Evolutionary conservation across 2,113 vertebrate species (phyloP), one percentile per base, ranked within the genome.

Genomic region (Clupea harengus): DNA sequence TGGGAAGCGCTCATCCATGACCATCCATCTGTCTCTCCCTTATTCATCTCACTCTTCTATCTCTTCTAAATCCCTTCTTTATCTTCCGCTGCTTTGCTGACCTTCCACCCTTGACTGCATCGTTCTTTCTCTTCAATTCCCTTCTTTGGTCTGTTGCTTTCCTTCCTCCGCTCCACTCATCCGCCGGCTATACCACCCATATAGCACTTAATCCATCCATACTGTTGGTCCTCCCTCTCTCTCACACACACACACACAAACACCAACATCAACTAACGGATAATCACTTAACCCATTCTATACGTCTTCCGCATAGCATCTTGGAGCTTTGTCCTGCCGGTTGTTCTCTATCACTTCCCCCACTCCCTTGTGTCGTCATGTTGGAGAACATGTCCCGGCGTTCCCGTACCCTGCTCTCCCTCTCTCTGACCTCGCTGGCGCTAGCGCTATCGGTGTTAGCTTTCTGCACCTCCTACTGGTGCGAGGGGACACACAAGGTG

Each of bases 361-460:
- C 6, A 85, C 60, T 54, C 8, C 49, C 7, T 18, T 13, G 72
- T 13, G 28, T 20, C 90, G 89, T 92, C 88, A 97, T 96, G 95
- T 86, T 96, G 83, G 96, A 94, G 91, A 91, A 92, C 0, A 92
- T 94, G 93, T 93, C 93, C 50, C 84, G 92, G 4, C 88, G 92
- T 0, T 91, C 93, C 87, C 94, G 95, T 50, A 94, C 96, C 4
- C 94, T 96, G 57, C 92, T 97, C 86, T 97, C 96, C 0, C 93
- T 97, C 83, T 94, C 93, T 50, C 94, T 97, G 82, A 96, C 96
- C 54, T 96, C 96, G 0, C 88, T 97, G 93, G 95, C 96, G 81
- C 95, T 97, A 90, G 94, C 94, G 8, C 92, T 96, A 47, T 96
- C 96, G 81, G 94, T 96, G 83, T 94, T 90, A 4, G 95, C 95